Base-by-base conservation (phyloP, 2,797 vertebrate species). In the Coracias cyanogaster region DNA sequence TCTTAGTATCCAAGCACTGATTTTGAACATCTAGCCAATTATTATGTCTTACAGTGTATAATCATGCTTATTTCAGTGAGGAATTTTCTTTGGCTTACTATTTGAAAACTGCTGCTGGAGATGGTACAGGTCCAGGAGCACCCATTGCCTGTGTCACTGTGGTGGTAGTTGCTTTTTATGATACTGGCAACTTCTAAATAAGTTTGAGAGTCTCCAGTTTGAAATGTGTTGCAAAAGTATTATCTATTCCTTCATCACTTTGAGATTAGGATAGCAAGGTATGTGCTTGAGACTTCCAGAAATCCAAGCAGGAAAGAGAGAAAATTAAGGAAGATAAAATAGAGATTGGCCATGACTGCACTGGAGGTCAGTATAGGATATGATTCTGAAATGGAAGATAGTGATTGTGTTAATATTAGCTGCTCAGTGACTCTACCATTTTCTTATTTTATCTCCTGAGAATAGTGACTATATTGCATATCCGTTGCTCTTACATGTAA, bases 71-170 rank as follows among this genome's bases (percentile, higher is more conserved):
- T 78, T 78, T 64, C 41, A 86, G 21, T 37, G 24, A 20, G 61
- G 9, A 3, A 7, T 93, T 61, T 37, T 77, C 37, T 70, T 73
- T 66, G 69, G 29, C 15, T 79, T 7, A 4, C 8, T 67, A 3
- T n/a, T 57, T 81, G 72, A 48, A 65, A 65, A 33, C 16, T 0
- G 0, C 52, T 2, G 1, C 14, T 72, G 65, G 33, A 65, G 52
- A 15, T 52, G n/a, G 14, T 43, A 0, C 7, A 41, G 37, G 26
- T 71, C 37, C 18, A 31, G 80, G 33, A 83, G 45, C 28, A 51
- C 64, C 10, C 16, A 1, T 10, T 58, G 58, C 37, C 52, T 60
- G 12, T 55, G 35, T 29, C 0, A 1, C 64, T 62, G 18, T 43
- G 37, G 21, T 86, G 37, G 65, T 73, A 74, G 87, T 43, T 95